Conservation (phyloP, 2,797 vertebrate species). For the Prunella strophiata region DNA sequence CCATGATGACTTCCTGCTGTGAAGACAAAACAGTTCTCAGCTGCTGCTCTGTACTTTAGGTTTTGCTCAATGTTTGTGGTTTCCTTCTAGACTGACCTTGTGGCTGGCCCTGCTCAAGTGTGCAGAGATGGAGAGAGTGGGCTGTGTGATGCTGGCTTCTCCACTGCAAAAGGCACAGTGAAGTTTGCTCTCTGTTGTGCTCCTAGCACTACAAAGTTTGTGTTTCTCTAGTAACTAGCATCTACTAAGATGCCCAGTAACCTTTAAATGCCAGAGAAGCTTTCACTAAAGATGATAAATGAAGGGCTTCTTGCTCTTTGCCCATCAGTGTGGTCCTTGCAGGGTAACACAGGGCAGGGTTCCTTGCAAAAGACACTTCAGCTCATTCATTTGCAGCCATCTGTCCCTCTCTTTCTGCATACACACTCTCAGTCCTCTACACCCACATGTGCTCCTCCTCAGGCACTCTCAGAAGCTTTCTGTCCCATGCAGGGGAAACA, state of each 20-base stretch:
- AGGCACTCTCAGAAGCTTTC: neutral
- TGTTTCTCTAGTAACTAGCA: neutral
- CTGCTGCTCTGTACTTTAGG: neutral
- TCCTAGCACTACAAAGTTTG: neutral
- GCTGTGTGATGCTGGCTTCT: neutral
- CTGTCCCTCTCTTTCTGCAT: neutral
- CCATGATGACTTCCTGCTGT: neutral
- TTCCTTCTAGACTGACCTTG: neutral
- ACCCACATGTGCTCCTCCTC: neutral
- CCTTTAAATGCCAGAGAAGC: neutral
- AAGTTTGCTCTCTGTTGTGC: neutral
- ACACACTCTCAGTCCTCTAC: neutral
- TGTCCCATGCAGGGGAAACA: neutral
- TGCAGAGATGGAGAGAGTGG: neutral
- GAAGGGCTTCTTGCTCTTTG: neutral
- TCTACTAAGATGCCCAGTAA: neutral
- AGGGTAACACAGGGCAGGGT: neutral
- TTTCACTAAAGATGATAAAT: neutral
- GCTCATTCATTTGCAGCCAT: neutral
- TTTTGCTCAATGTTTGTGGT: neutral
- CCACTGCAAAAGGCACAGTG: accelerated
- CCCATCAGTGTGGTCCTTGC: neutral
- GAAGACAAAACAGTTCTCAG: neutral
- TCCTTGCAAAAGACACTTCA: neutral
- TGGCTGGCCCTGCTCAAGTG: neutral